Conservation (phyloP, 1,140 invertebrate genomes). For the Heliothis subflexa region DNA sequence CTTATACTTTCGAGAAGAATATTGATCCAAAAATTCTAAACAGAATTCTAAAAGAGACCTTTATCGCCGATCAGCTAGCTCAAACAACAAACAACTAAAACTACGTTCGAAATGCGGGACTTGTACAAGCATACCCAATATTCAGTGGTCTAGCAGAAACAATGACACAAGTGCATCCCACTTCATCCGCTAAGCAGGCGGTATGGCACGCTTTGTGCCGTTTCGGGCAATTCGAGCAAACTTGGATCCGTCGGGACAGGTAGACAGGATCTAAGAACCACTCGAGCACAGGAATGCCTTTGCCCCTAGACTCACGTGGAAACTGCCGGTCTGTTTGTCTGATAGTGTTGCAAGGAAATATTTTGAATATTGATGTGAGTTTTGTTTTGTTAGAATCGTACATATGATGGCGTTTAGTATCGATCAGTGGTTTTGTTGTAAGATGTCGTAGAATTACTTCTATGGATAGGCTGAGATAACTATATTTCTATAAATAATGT, state of each 20-base stretch:
- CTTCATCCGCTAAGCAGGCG: constrained; percentile 48
- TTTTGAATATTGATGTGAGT: neutral
- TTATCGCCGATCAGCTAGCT: neutral
- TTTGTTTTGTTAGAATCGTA: neutral
- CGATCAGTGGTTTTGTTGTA: no score
- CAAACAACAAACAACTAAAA: neutral
- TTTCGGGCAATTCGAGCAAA: constrained; percentile 6
- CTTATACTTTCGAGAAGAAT: no score
- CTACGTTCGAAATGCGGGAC: neutral
- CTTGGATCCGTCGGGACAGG: constrained; percentile 1
- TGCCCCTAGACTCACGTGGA: constrained; percentile 50
- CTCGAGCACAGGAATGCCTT: constrained; percentile 61
- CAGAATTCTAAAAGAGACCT: no score
- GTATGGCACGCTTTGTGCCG: constrained; percentile 62
- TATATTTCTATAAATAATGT: no score
- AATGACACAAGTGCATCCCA: constrained; percentile 40
- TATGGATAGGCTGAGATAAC: no score
- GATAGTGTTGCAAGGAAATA: constrained; percentile 4
- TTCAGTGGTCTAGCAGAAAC: constrained; percentile 34
- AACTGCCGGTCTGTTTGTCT: constrained; percentile 8
- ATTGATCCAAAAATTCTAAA: no score
- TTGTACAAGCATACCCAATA: constrained; percentile 30
- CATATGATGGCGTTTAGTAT: no score
- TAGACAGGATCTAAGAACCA: constrained; percentile 47
- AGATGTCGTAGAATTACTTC: no score